Evolutionary conservation across 2,113 vertebrate species (phyloP).

Genomic region (Danionella cerebrum): DNA sequence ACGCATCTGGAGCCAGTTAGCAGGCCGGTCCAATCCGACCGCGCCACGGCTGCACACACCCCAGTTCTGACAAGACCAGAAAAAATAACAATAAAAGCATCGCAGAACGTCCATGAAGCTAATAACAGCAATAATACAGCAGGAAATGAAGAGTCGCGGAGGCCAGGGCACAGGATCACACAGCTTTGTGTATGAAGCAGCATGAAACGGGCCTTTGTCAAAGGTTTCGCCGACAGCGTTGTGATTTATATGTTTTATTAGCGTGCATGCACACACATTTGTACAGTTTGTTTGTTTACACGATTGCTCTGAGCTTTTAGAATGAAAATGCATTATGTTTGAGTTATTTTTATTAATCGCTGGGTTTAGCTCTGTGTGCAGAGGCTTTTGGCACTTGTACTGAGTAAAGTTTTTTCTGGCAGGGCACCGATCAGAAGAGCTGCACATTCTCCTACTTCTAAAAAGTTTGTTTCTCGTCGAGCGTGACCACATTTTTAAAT

Average conservation of each 20-base stretch:
- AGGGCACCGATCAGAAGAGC: no score
- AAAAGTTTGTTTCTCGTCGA: no score
- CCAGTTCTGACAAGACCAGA: constrained; percentile 58
- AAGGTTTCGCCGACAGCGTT: not conserved
- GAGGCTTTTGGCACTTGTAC: not conserved
- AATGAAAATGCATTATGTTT: not conserved
- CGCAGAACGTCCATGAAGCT: constrained; percentile 48
- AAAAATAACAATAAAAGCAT: constrained; percentile 64
- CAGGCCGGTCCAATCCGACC: constrained; percentile 55
- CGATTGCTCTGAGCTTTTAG: not conserved
- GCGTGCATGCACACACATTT: not conserved
- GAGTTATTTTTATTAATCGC: not conserved
- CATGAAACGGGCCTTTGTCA: not conserved
- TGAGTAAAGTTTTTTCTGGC: not conserved
- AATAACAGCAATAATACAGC: constrained; percentile 62
- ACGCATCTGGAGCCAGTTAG: constrained; percentile 66
- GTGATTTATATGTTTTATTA: constrained; percentile 15
- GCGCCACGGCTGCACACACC: constrained; percentile 49
- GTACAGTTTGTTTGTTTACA: constrained; percentile 33
- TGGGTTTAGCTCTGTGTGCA: constrained; percentile 9
- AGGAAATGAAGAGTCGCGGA: constrained; percentile 61
- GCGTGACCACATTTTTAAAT: no score
- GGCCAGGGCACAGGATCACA: constrained; percentile 40
- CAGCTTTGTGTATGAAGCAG: constrained; percentile 21
- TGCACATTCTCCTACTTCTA: no score